Conservation (phyloP, 2,113 vertebrate genomes). For the Poeciliopsis occidentalis region DNA sequence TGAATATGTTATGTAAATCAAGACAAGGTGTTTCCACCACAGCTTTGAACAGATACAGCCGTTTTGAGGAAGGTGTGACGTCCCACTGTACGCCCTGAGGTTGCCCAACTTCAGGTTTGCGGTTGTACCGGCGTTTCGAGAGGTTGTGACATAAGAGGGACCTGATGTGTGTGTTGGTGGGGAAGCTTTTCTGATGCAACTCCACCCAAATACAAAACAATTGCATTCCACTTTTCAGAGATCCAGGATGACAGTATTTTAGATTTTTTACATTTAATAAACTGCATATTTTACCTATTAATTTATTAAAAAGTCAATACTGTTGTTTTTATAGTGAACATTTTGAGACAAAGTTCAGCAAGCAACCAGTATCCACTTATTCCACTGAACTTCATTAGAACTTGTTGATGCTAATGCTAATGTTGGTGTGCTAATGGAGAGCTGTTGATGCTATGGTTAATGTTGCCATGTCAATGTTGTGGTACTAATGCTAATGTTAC, state of each 20-base stretch:
- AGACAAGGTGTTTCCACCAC: conserved; percentile 61
- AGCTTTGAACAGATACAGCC: conserved; percentile 46
- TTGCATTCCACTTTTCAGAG: not conserved
- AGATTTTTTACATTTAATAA: not conserved
- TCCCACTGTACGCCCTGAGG: conserved; percentile 11
- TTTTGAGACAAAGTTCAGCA: not conserved
- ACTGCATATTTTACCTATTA: not conserved
- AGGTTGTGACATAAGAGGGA: conserved; percentile 56
- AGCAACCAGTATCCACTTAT: not conserved
- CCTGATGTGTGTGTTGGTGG: not conserved
- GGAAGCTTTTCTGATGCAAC: conserved; percentile 45
- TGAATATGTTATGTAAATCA: conserved; percentile 50
- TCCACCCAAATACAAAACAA: conserved; percentile 42
- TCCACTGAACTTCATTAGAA: too few species aligned
- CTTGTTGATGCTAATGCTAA: too few species aligned
- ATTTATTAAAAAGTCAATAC: not conserved
- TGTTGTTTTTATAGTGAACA: not conserved
- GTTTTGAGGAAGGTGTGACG: conserved; percentile 63
- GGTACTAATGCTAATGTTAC: too few species aligned
- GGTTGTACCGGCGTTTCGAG: conserved; percentile 49
- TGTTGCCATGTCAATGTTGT: too few species aligned
- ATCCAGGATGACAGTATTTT: not conserved
- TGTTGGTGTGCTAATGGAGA: too few species aligned
- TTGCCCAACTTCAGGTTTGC: conserved; percentile 57
- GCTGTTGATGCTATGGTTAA: too few species aligned